phyloP scores from a whole-genome alignment of 2,888 invertebrate species.

The Stenolophus ochropezus region DNA sequence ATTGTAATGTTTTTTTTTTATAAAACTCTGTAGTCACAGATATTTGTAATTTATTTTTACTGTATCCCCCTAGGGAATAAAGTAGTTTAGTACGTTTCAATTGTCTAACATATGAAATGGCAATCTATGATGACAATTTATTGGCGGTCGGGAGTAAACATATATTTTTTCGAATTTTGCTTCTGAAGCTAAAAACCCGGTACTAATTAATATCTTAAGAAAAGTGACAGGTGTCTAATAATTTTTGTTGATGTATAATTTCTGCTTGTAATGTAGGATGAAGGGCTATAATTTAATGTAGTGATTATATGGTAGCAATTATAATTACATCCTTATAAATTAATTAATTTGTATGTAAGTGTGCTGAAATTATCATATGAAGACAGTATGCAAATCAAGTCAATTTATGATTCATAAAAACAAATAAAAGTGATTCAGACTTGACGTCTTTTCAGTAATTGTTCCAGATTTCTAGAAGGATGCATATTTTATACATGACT shows the following conservation, averaged over 20 bases:
- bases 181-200: no score
- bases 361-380: constrained; percentile 37
- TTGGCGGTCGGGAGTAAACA: no score
- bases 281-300: background rate
- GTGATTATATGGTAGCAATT: background rate
- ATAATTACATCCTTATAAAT: constrained; percentile 37
- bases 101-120: no score
- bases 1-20: no score
- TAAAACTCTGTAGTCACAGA: no score
- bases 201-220: no score
- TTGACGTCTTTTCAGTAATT: constrained; percentile 13
- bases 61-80: no score
- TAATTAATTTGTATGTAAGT: constrained; percentile 34
- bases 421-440: constrained; percentile 16
- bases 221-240: constrained; percentile 5
- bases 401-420: constrained; percentile 41
- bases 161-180: no score
- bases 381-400: constrained; percentile 31
- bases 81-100: no score
- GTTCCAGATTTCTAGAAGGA: constrained; percentile 19
- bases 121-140: no score
- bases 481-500: background rate
- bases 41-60: no score
- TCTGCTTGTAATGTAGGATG: background rate
- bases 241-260: constrained; percentile 13